Percentiles rank a stretch among this genome's conserved stretches.
These are phyloP conservation scores for Lanistes nyassanus DNA, from an alignment of 1,140 invertebrate species.

Conservation along the genomic window DNA sequence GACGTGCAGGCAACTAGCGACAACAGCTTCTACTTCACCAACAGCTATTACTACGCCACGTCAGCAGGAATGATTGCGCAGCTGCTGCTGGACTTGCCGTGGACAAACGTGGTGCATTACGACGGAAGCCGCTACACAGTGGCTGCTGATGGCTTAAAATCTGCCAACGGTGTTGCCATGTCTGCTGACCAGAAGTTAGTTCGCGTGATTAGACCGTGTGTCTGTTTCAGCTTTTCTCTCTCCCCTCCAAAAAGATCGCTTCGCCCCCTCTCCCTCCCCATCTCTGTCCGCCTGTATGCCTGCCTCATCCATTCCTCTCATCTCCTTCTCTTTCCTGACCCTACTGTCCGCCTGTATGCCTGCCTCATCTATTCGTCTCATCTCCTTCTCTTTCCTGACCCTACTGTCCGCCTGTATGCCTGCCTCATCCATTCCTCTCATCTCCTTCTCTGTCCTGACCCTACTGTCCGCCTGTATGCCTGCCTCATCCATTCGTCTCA, in stretches of 20 bases:
- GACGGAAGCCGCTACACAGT: conserved; percentile 35
- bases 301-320: not conserved
- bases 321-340: not conserved
- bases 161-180: not conserved
- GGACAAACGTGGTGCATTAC: conserved; percentile 38
- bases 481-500: not conserved
- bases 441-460: not conserved
- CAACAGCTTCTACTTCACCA: conserved; percentile 49
- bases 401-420: no score
- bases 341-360: not conserved
- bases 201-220: not conserved
- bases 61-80: not conserved
- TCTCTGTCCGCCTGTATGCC: not conserved
- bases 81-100: not conserved
- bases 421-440: not conserved
- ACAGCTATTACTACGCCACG: not conserved
- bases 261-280: no score
- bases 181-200: not conserved
- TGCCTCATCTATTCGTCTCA: no score
- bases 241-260: not conserved
- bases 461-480: not conserved
- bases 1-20: conserved; percentile 45
- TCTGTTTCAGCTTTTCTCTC: not conserved
- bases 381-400: not conserved
- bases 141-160: conserved; percentile 34